These are phyloP conservation scores for Onychorhynchus coronatus DNA, from an alignment of 2,113 vertebrate species.

Conservation along the genomic window DNA sequence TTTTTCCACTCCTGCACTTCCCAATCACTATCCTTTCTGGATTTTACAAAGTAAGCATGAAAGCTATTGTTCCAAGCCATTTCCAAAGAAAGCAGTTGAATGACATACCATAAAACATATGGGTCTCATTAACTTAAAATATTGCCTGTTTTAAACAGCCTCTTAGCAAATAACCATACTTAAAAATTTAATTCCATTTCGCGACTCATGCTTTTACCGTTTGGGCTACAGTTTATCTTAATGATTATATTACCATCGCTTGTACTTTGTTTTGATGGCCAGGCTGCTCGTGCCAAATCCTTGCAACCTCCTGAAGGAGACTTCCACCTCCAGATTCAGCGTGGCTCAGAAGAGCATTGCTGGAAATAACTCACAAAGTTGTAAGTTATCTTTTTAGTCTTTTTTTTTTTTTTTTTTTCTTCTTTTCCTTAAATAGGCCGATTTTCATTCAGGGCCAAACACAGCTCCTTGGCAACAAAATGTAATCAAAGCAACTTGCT, in stretches of 20 bases:
- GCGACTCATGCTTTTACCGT: slow-evolving; percentile 36
- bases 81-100: slow-evolving; percentile 60
- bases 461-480: slow-evolving; percentile 47
- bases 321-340: background rate
- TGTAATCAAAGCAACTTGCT: slow-evolving; percentile 55
- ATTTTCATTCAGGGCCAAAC: slow-evolving; percentile 60
- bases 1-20: background rate
- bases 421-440: background rate
- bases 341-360: background rate
- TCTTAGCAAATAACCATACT: slow-evolving; percentile 61
- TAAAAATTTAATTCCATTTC: slow-evolving; percentile 63
- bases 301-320: slow-evolving; percentile 52
- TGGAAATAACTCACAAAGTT: slow-evolving; percentile 34
- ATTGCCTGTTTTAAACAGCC: slow-evolving; percentile 44
- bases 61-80: slow-evolving; percentile 61
- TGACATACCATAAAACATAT: slow-evolving; percentile 58
- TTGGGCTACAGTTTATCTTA: slow-evolving; percentile 47
- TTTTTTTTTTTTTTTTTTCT: background rate
- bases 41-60: slow-evolving; percentile 49
- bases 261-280: slow-evolving; percentile 43
- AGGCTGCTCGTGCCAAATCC: slow-evolving; percentile 12
- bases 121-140: slow-evolving; percentile 62
- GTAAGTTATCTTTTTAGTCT: slow-evolving; percentile 9
- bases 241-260: slow-evolving; percentile 16
- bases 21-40: slow-evolving; percentile 21